Base-by-base conservation (phyloP, 2,113 vertebrate species). In the Burhinus oedicnemus region DNA sequence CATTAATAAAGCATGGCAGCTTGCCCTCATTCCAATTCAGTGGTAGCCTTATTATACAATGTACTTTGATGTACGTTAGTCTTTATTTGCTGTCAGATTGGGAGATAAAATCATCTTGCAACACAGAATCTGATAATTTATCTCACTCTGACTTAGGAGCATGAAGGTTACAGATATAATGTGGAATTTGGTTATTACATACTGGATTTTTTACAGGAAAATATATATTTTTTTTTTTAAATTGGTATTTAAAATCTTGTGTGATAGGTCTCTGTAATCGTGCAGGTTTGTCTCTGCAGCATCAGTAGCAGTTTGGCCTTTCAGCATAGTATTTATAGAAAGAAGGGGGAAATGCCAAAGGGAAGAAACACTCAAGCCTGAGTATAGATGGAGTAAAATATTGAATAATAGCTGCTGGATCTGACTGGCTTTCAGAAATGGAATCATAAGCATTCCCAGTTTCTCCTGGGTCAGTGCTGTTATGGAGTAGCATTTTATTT, bases 1-100 rank as follows among this genome's bases (percentile, higher is more conserved):
- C 54, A 89, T 88, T 76, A 96, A 96, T 92, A 90, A 93, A 90
- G 42, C 34, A 57, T 64, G 58, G 66, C 44, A 92, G 54, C 51
- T 92, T 92, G 82, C 65, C 47, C 69, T 79, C 54, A 51, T 90
- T 94, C 58, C 71, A 86, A 54, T 80, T 92, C 70, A 65, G 36
- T 65, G 62, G 30, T 54, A 90, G 44, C 57, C 27, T 92, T 76
- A 47, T 90, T 91, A 82, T 71, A 82, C 38, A 45, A 51, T 38
- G 32, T 71, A n/a, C 69, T 95, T 94, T 68, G 55, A 66, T 60
- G 26, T 71, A 68, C 70, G 68, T 29, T 75, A 71, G 51, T 64
- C 51, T 90, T 65, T 77, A 23, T 72, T 65, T 38, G 30, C 57
- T 75, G 45, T 81, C 36, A 66, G 51, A 40, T 2, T 68, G 42